Conservation (phyloP, 2,113 vertebrate genomes). For the Tylochromis polylepis region DNA sequence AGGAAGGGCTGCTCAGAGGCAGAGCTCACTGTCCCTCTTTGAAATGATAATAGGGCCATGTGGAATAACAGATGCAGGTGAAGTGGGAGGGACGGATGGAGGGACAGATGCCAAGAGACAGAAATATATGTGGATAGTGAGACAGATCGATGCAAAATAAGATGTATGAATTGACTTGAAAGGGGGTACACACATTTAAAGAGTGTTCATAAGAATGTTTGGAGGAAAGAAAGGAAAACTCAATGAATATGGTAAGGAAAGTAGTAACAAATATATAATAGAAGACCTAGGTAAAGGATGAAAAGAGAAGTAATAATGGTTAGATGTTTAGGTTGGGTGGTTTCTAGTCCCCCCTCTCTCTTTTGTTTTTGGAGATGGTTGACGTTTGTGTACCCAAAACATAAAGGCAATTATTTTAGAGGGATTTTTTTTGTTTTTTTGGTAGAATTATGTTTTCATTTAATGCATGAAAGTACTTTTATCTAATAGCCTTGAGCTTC, state of each 20-base stretch:
- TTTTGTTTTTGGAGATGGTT: background rate
- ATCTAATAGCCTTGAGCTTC: background rate
- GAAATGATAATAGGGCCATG: constrained; percentile 71
- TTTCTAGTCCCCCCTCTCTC: background rate
- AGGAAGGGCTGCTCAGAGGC: constrained; percentile 18
- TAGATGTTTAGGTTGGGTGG: background rate
- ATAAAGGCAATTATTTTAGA: background rate
- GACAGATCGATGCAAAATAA: background rate
- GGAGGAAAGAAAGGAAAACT: background rate
- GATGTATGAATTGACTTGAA: background rate
- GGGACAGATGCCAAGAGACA: background rate
- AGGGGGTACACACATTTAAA: background rate
- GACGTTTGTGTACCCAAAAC: background rate
- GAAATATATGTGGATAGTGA: background rate
- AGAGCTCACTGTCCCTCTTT: constrained; percentile 53
- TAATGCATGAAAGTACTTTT: constrained; percentile 6
- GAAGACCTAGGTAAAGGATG: background rate
- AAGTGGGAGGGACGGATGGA: background rate
- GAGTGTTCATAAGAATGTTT: background rate
- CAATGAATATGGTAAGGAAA: background rate
- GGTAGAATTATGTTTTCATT: constrained; percentile 22
- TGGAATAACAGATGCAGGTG: constrained; percentile 55
- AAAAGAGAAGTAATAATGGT: background rate
- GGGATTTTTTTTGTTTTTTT: background rate
- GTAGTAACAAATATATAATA: background rate